phyloP scores from a whole-genome alignment of 2,888 invertebrate genomes.

The Sesia bembeciformis region DNA sequence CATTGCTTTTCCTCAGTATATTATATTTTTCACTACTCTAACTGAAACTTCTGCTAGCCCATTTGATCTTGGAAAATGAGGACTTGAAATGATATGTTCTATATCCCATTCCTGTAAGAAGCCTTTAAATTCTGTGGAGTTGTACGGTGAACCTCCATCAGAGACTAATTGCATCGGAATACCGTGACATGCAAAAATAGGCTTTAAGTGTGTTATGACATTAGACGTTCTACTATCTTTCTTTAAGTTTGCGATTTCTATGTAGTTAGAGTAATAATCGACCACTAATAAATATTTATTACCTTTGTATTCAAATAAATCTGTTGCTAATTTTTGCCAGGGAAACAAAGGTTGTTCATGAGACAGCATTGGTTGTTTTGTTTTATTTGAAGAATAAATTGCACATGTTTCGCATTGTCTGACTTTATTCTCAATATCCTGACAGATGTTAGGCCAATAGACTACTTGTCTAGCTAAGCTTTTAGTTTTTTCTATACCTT shows the following conservation, averaged over 20 bases:
- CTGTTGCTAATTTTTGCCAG: slow-evolving; percentile 5
- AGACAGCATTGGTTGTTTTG: slow-evolving; percentile 4
- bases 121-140: slow-evolving; percentile 2
- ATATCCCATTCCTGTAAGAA: slow-evolving; percentile 5
- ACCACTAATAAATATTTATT: too few species aligned
- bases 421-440: slow-evolving; percentile 8
- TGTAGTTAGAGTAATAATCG: slow-evolving; percentile 6
- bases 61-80: slow-evolving; percentile 6
- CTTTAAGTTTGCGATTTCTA: slow-evolving; percentile 2
- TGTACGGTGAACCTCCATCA: slow-evolving; percentile 4
- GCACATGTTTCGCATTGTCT: too few species aligned
- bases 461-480: slow-evolving; percentile 6
- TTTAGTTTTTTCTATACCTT: slow-evolving; percentile 8
- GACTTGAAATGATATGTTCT: slow-evolving; percentile 7
- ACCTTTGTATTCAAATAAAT: neutral
- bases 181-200: slow-evolving; percentile 6
- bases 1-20: slow-evolving; percentile 8
- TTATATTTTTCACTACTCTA: slow-evolving; percentile 7
- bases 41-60: slow-evolving; percentile 5
- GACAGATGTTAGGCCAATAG: slow-evolving; percentile 8
- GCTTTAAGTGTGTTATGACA: slow-evolving; percentile 2
- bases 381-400: slow-evolving; percentile 1
- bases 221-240: neutral
- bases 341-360: slow-evolving; percentile 4
- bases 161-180: slow-evolving; percentile 4